These are phyloP conservation scores for Apostichopus parvimensis DNA, from an alignment of 35 echinoderm and acorn worm genomes.

Conservation along the genomic window DNA sequence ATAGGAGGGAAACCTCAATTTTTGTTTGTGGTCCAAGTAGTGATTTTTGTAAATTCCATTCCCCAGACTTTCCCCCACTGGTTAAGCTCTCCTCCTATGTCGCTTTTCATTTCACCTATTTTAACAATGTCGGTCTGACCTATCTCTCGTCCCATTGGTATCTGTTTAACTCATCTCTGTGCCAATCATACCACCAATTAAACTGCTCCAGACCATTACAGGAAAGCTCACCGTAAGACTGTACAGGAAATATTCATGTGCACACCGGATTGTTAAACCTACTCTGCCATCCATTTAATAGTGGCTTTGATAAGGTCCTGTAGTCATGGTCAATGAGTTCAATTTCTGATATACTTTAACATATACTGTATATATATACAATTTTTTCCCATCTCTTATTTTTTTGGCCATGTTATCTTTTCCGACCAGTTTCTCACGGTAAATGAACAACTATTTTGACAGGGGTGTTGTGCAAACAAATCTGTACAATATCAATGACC, in stretches of 20 bases:
- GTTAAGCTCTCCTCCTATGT: no score
- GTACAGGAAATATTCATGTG: slow-evolving; percentile 21
- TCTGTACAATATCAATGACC: not conserved
- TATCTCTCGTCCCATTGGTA: no score
- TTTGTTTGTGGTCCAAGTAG: no score
- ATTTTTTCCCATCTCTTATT: not conserved
- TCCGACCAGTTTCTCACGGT: not conserved
- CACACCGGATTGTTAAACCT: not conserved
- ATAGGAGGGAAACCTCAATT: no score
- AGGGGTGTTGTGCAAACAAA: not conserved
- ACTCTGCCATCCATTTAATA: not conserved
- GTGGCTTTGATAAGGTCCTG: not conserved
- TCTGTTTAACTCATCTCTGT: no score
- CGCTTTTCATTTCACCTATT: no score
- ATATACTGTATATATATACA: no score
- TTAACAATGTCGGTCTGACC: no score
- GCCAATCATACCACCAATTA: no score
- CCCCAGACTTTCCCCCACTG: no score
- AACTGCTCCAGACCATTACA: not conserved
- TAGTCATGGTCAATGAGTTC: slow-evolving; percentile 1
- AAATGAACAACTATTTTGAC: not conserved
- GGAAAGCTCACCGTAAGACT: not conserved
- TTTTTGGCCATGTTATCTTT: not conserved
- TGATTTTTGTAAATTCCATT: no score
- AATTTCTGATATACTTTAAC: not conserved